phyloP scores from a whole-genome alignment of 2,888 invertebrate genomes.

The Lagria hirta region DNA sequence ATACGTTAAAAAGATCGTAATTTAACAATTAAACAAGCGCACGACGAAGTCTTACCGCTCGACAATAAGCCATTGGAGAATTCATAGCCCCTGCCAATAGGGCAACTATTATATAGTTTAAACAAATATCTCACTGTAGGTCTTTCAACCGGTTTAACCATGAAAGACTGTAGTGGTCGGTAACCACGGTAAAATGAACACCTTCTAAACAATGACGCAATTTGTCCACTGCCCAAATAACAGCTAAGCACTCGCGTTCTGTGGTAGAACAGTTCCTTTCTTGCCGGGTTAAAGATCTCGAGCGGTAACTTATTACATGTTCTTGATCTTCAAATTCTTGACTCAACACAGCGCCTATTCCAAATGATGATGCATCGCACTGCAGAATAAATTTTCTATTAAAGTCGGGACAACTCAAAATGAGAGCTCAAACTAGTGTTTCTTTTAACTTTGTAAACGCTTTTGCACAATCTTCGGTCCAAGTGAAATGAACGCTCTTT shows the following conservation, averaged over 20 bases:
- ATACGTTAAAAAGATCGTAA: no score
- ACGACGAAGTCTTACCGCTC: no score
- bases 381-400: constrained; percentile 22
- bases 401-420: constrained; percentile 34
- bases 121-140: no score
- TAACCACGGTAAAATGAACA: constrained; percentile 26
- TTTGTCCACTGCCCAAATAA: constrained; percentile 30
- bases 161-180: constrained; percentile 27
- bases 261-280: constrained; percentile 28
- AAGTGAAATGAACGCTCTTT: constrained; percentile 26
- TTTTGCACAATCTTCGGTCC: constrained; percentile 26
- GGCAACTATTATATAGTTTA: no score
- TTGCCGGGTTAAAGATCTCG: constrained; percentile 20
- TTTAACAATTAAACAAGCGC: no score
- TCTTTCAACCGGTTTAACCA: constrained; percentile 29
- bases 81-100: no score
- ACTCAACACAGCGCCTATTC: no score
- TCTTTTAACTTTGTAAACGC: constrained; percentile 27
- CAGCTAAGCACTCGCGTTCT: constrained; percentile 29
- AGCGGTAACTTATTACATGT: constrained; percentile 30
- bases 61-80: no score
- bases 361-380: constrained; percentile 29
- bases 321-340: constrained; percentile 28
- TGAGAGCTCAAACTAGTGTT: constrained; percentile 28
- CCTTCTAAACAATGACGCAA: constrained; percentile 29